Evolutionary conservation across 2,113 vertebrate species (phyloP), one percentile per base, ranked within the genome.

Genomic region (Erythrolamprus reginae): DNA sequence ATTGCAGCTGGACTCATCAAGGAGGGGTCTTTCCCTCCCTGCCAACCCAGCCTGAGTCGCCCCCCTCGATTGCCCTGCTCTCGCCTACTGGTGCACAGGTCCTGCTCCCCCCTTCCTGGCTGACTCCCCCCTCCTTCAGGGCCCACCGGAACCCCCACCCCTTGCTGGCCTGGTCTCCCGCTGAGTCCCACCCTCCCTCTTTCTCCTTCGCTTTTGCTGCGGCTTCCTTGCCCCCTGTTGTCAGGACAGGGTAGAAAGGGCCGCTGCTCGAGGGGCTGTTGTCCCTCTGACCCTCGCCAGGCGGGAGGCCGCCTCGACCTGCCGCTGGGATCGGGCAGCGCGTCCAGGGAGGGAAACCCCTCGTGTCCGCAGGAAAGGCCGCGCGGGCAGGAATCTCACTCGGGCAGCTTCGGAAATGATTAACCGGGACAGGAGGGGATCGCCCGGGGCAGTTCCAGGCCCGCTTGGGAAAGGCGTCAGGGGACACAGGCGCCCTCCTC

Each of bases 301-400:
- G 6, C 33, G 33, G 42, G 70, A 21, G 19, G 6, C 33, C 33
- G 3, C 70, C 33, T 38, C 70, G 21, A 9, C 70, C 70, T 38
- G 33, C 33, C 4, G 70, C 33, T 8, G 2, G 33, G 1, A 21
- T 5, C n/a, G 3, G 0, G 6, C 33, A 3, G 1, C 1, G 65
- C 8, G 33, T 33, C 65, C 19, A 42, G 33, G 0, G 5, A 19
- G 33, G 70, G 6, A 77, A 77, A 33, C 70, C 17, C 33, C 8
- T 1, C n/a, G 17, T 21, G 1, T 17, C 6, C 17, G 5, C 65
- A 0, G 65, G 33, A 38, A 77, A 77, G 33, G 19, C 70, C 3
- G 17, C 21, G 70, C 33, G 3, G 15, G 33, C 0, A 77, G 70
- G 33, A 42, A 77, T 21, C 21, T 9, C 33, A 19, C 70, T 4